phyloP scores from a whole-genome alignment of 2,113 vertebrate genomes.

The Xenus cinereus region DNA sequence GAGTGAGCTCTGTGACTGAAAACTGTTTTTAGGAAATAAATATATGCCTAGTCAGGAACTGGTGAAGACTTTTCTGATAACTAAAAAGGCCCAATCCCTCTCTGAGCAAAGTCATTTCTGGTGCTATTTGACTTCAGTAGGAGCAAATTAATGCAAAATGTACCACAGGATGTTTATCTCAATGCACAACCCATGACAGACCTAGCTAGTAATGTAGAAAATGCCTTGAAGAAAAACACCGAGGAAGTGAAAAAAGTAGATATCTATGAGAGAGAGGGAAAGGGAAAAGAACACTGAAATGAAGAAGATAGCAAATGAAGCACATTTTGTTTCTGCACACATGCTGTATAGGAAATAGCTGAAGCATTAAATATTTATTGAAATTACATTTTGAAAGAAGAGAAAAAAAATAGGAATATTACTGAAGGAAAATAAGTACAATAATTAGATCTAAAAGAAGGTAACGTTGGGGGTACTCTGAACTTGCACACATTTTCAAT shows the following conservation, averaged over 20 bases:
- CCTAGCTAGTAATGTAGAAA: not conserved
- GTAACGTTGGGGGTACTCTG: not conserved
- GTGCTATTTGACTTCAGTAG: not conserved
- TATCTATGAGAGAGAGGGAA: not conserved
- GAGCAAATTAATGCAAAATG: not conserved
- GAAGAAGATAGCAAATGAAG: not conserved
- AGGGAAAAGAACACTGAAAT: not conserved
- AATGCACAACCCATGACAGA: not conserved
- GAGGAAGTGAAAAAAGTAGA: not conserved
- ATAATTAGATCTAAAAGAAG: not conserved
- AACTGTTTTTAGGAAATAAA: not conserved
- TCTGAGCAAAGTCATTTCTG: not conserved
- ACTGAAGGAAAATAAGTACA: not conserved
- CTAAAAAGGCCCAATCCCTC: not conserved
- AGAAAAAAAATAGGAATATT: not conserved
- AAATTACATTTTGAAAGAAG: not conserved
- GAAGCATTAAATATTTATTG: not conserved
- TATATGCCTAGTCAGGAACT: not conserved
- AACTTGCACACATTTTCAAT: not conserved
- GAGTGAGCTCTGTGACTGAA: not conserved
- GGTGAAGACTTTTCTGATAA: not conserved
- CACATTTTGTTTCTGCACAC: not conserved
- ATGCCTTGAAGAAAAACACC: not conserved
- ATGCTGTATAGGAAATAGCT: not conserved
- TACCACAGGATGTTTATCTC: not conserved